Conservation (phyloP, 1,140 invertebrate species). For the Scaptodrosophila lebanonensis region DNA sequence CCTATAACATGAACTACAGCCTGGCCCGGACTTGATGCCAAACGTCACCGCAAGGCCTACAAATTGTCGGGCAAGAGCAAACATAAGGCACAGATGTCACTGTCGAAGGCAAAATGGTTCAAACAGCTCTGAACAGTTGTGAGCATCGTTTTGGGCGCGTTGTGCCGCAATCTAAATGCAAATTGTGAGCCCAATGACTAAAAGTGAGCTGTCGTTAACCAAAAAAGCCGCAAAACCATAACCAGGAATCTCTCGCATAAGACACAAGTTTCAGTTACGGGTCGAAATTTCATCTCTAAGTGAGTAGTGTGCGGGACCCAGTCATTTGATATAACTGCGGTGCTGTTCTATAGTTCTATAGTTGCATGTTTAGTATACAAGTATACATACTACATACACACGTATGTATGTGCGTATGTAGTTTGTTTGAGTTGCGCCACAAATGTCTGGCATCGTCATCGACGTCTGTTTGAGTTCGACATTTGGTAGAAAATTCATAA, state of each 20-base stretch:
- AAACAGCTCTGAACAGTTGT: constrained; percentile 25
- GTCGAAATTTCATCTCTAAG: constrained; percentile 15
- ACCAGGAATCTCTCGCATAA: constrained; percentile 71
- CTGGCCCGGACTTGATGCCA: not conserved
- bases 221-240: constrained; percentile 67
- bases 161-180: constrained; percentile 66
- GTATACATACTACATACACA: no score
- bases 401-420: constrained; percentile 23
- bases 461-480: constrained; percentile 45
- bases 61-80: constrained; percentile 57
- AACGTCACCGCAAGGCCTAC: constrained; percentile 39
- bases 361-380: no score
- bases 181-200: constrained; percentile 55
- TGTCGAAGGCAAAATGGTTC: constrained; percentile 23
- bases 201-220: constrained; percentile 46
- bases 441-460: constrained; percentile 4
- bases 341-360: constrained; percentile 13
- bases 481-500: constrained; percentile 74
- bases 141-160: not conserved
- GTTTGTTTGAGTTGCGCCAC: constrained; percentile 10
- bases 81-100: constrained; percentile 59
- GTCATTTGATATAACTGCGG: constrained; percentile 42
- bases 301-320: constrained; percentile 28
- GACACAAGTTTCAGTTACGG: constrained; percentile 26
- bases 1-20: constrained; percentile 43